Evolutionary conservation across 2,888 invertebrate genomes (phyloP).

Genomic region (Pedicia rivosa): DNA sequence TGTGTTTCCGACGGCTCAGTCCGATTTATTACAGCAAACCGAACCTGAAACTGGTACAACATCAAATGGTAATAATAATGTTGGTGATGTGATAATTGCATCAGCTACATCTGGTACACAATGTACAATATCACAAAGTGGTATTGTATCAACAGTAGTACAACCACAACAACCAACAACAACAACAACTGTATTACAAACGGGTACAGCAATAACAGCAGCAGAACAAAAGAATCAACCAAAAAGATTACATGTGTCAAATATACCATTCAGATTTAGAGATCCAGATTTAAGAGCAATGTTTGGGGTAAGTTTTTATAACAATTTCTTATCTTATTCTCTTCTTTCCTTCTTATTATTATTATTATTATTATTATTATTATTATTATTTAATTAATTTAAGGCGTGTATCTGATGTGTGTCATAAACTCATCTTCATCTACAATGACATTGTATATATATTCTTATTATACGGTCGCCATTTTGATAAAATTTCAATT

Average conservation of each 20-base stretch:
- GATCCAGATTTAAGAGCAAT: conserved; percentile 96
- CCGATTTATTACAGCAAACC: conserved; percentile 43
- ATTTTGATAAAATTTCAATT: too few species aligned
- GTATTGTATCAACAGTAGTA: conserved; percentile 8
- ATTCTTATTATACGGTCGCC: too few species aligned
- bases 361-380: too few species aligned
- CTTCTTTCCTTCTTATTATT: too few species aligned
- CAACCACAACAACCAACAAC: conserved; percentile 10
- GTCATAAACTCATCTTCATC: too few species aligned
- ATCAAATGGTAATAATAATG: conserved; percentile 22
- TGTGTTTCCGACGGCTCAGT: conserved; percentile 23
- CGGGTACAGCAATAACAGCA: conserved; percentile 15
- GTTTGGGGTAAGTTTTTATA: conserved; percentile 74
- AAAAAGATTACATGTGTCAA: conserved; percentile 96
- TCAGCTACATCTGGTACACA: conserved; percentile 8
- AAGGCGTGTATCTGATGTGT: too few species aligned
- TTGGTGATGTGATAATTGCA: conserved; percentile 25
- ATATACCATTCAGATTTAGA: conserved; percentile 98
- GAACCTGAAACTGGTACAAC: conserved; percentile 37
- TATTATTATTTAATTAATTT: background rate
- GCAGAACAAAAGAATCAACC: conserved; percentile 53
- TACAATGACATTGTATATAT: too few species aligned
- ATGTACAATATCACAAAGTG: conserved; percentile 11
- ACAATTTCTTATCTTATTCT: background rate
- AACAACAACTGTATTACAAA: conserved; percentile 5